These are phyloP conservation scores for Phenganax marumi DNA, from an alignment of 92 coral and sea anemone species.

Conservation along the genomic window DNA sequence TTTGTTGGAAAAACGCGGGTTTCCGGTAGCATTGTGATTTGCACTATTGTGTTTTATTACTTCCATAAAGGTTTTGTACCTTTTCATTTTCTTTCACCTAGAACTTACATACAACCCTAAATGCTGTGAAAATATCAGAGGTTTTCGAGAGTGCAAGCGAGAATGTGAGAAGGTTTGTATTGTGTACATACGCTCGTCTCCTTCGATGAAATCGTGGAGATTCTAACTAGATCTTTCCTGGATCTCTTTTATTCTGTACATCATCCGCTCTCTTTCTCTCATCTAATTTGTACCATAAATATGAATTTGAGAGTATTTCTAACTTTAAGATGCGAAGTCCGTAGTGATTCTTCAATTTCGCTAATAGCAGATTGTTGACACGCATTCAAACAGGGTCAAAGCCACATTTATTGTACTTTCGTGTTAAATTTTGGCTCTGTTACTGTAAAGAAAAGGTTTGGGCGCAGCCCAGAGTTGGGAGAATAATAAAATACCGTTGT, in stretches of 20 bases:
- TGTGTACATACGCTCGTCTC: neutral
- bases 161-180: conserved; percentile 77
- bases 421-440: neutral
- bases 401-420: neutral
- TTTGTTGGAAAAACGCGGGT: conserved; percentile 47
- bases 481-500: neutral
- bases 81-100: conserved; percentile 24
- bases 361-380: conserved; percentile 32
- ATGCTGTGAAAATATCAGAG: conserved; percentile 82
- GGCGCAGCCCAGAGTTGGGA: neutral
- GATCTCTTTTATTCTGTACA: neutral
- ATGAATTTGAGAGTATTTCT: neutral
- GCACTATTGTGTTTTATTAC: conserved; percentile 46
- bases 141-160: conserved; percentile 74
- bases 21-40: conserved; percentile 51
- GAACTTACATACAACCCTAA: conserved; percentile 12
- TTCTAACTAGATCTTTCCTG: neutral
- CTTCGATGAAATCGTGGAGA: neutral
- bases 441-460: neutral
- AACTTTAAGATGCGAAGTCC: neutral
- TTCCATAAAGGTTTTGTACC: conserved; percentile 40
- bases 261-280: neutral
- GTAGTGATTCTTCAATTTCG: neutral
- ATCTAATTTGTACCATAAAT: neutral
- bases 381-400: conserved; percentile 18